phyloP scores from a whole-genome alignment of 1,140 invertebrate genomes.

The Lepidotrigona ventralis region DNA sequence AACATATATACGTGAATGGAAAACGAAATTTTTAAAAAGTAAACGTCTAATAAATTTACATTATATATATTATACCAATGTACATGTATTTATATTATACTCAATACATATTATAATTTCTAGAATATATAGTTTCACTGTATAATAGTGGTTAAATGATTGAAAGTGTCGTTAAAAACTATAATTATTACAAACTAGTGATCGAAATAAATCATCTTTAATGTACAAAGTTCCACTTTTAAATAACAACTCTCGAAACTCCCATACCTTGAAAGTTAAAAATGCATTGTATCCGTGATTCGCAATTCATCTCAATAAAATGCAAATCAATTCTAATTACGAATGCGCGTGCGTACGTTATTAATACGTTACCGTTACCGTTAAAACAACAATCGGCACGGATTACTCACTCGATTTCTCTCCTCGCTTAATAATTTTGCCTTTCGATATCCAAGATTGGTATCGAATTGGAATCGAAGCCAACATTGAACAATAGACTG shows the following conservation, averaged over 20 bases:
- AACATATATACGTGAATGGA: no score
- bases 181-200: not conserved
- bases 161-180: not conserved
- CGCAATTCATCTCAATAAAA: not conserved
- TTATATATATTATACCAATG: no score
- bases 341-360: not conserved
- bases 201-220: not conserved
- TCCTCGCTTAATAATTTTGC: not conserved
- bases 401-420: not conserved
- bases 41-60: no score
- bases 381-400: not conserved
- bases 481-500: not conserved
- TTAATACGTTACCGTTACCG: not conserved
- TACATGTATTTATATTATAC: no score
- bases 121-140: no score
- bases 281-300: not conserved
- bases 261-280: not conserved
- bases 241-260: not conserved
- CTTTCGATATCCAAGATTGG: not conserved
- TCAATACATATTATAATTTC: no score
- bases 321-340: conserved; percentile 2
- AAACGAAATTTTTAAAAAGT: not conserved
- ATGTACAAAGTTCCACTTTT: not conserved
- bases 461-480: no score
- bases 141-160: no score